Evolutionary conservation across 2,888 invertebrate genomes (phyloP), one percentile per base, ranked within the genome.

Genomic region (Pilophorus perplexus): DNA sequence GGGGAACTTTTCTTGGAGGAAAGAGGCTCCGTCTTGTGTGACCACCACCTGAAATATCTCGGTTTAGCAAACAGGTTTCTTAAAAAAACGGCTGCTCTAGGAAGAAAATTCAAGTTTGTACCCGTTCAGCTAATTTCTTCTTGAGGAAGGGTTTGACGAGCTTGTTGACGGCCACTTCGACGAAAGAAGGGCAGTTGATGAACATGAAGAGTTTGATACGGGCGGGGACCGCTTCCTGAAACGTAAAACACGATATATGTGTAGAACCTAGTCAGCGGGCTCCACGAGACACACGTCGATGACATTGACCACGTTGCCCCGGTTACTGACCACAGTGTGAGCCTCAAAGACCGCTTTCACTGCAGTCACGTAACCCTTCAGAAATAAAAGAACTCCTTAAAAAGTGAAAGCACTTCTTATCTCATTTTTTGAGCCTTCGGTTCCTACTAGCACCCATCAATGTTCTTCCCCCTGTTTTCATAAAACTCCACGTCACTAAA

Each of bases 1-100:
- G 0, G 85, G 82, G 44, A 86, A 78, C 14, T 79, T 77, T 0
- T 82, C 79, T 74, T 82, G 81, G 20, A 62, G 12, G 18, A 46
- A 62, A 1, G 62, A 46, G 1, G 62, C 46, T 2, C 62, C 62
- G 10, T 62, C 62, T 37, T 40, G 37, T 1, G 48, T 62, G n/a
- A 62, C 62, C 27, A 62, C 14, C 12, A 62, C 48, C 62, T 62
- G 14, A 14, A n/a, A 10, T 10, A 42, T 42, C 8, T 42, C 2
- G 16, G 16, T 44, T 44, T 44, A 18, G 2, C 44, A 44, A 44
- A 44, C 10, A 44, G 18, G 2, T 10, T 44, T 44, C 42, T 6
- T 42, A 42, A 6, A 42, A 5, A 14, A 8, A 8, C 33, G 33
- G 12, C 6, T 33, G 33, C 42, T 42, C 5, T 42, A 5, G 42